Evolutionary conservation across 2,888 invertebrate species (phyloP).

Genomic region (Zaprionus lineosus): DNA sequence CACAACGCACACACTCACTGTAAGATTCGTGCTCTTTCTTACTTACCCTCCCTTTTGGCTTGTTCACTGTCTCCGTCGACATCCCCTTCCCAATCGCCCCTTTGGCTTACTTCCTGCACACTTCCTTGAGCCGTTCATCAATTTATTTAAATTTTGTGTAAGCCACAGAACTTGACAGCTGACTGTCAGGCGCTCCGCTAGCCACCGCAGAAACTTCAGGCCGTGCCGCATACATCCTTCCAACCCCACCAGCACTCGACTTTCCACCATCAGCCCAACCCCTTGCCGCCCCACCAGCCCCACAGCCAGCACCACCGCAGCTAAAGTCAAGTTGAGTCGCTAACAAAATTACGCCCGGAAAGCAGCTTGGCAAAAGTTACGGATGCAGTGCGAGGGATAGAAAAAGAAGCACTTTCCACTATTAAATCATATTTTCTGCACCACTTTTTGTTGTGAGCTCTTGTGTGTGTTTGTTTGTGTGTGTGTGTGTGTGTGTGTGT

Average conservation of each 20-base stretch:
- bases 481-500: background rate
- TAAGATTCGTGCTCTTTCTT: background rate
- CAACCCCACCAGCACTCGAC: too few relatives aligned
- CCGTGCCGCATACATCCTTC: background rate
- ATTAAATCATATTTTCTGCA: conserved; percentile 69
- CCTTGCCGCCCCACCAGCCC: background rate
- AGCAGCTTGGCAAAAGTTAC: conserved; percentile 44
- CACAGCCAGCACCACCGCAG: conserved; percentile 8
- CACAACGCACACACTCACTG: too few relatives aligned
- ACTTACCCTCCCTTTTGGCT: background rate
- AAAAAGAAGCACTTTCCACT: conserved; percentile 49
- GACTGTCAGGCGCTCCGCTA: conserved; percentile 52
- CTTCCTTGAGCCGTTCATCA: conserved; percentile 49
- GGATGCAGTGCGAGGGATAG: conserved; percentile 20
- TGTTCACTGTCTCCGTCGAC: background rate
- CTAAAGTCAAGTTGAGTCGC: conserved; percentile 26
- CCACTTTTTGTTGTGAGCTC: conserved; percentile 7
- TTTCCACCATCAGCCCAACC: background rate
- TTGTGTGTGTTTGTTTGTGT: background rate
- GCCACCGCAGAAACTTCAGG: conserved; percentile 62
- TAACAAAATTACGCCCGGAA: conserved; percentile 56
- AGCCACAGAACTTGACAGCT: conserved; percentile 64
- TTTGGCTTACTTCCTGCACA: background rate
- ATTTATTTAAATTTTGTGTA: conserved; percentile 65
- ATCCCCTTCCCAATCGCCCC: background rate